phyloP scores from a whole-genome alignment of 1,140 invertebrate species.

The Pogonomyrmex barbatus region DNA sequence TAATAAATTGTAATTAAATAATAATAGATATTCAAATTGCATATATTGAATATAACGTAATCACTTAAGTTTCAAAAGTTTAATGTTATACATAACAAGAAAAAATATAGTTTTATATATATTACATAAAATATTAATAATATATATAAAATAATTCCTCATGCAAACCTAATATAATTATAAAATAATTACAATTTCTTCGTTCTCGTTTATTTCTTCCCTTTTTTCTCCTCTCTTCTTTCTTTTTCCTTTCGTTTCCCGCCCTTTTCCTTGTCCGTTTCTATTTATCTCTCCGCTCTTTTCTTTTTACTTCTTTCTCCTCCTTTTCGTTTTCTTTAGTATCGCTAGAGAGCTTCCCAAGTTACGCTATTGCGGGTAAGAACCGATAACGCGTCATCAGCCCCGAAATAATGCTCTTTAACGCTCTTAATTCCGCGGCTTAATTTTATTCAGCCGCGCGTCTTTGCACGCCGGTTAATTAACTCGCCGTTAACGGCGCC shows the following conservation, averaged over 20 bases:
- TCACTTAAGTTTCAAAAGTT: not conserved
- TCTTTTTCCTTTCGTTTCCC: too few relatives aligned
- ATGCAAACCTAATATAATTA: not conserved
- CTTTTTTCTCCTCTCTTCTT: not conserved
- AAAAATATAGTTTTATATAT: not conserved
- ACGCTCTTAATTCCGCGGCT: conserved; percentile 34
- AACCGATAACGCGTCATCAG: conserved; percentile 27
- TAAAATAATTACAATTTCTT: conserved; percentile 1
- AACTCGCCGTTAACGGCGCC: conserved; percentile 58
- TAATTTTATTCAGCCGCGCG: conserved; percentile 50
- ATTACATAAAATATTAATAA: not conserved
- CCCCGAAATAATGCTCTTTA: conserved; percentile 49
- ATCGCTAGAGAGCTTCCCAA: not conserved
- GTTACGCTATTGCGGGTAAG: not conserved
- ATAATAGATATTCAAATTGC: not conserved
- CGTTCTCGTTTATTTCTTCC: not conserved
- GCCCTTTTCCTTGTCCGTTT: too few relatives aligned
- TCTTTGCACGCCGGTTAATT: conserved; percentile 56
- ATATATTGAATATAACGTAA: not conserved
- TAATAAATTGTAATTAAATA: not conserved
- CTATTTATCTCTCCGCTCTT: not conserved
- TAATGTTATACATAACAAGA: not conserved
- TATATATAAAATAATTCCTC: not conserved
- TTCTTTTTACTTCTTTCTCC: not conserved
- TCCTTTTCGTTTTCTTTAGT: not conserved